Evolutionary conservation across 2,797 vertebrate genomes (phyloP), one percentile per base, ranked within the genome.

Genomic region (Rhodeus uyekii): DNA sequence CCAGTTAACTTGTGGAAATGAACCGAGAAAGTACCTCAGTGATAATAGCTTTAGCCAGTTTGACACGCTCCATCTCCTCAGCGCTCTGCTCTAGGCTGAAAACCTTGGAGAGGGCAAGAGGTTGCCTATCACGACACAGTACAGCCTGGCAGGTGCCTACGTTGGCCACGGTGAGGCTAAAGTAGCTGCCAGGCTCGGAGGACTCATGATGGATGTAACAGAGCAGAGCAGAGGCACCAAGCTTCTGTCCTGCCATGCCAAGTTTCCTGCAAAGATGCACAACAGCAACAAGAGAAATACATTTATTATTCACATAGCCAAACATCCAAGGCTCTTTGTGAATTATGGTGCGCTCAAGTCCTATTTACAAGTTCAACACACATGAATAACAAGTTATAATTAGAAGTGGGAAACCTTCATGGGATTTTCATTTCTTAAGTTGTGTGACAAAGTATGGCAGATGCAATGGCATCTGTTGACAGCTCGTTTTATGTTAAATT

Each of bases 181-280:
- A 96, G 92, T 84, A 93, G 88, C 95, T 93, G 44, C 91, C 91
- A 18, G 95, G 87, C 78, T 99, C 97, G 0, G 94, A 92, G 81
- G 87, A 88, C 82, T 97, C 96, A 2, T 93, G 97, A 83, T 94
- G 96, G 84, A 99, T 93, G 78, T 97, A 98, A 89, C 98, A 99
- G 71, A 99, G 93, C 86, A 98, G 92, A 87, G 97, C 97, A 14
- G 98, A 99, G 13, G 96, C 96, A 16, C 98, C 97, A 84, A 99
- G 93, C 91, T 98, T 99, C 93, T 99, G 98, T 16, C 98, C 98
- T 60, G 96, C 96, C 95, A 97, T 96, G 71, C 98, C 98, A 72
- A 99, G 93, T 92, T 98, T 99, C 91, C 97, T 99, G 90, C 91
- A 84, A 73, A 60, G 34, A 38, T 22, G 14, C 29, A 65, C 29